These are phyloP conservation scores for Thripadectes ignobilis DNA, from an alignment of 2,797 vertebrate genomes.

Conservation along the genomic window DNA sequence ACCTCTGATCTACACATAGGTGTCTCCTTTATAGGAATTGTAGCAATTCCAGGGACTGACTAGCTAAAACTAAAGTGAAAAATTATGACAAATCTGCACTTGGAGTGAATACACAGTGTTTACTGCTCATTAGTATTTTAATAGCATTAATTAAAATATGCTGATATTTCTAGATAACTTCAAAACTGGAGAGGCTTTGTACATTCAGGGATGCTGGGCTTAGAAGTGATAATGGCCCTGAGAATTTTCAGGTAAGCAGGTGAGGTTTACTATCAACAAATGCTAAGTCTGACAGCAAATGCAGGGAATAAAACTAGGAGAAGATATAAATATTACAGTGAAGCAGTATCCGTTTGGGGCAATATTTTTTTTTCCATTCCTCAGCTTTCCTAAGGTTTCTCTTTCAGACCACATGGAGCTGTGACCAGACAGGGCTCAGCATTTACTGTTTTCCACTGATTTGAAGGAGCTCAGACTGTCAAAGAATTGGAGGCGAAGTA, in stretches of 20 bases:
- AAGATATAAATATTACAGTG: neutral
- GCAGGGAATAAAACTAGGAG: neutral
- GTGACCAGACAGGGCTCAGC: neutral
- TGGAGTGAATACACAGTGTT: neutral
- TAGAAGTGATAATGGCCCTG: neutral
- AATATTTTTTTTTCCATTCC: neutral
- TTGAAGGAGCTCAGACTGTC: neutral
- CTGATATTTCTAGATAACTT: neutral
- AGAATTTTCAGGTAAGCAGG: neutral
- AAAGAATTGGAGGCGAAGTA: neutral
- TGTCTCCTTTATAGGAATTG: neutral
- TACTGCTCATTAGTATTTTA: neutral
- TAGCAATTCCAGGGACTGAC: neutral
- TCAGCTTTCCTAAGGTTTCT: neutral
- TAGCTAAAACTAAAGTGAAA: neutral
- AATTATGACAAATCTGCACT: neutral
- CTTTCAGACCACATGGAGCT: neutral
- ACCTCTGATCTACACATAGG: neutral
- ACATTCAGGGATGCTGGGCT: neutral
- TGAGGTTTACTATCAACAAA: neutral
- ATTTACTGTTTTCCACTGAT: neutral
- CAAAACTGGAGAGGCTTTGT: neutral
- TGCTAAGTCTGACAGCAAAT: neutral
- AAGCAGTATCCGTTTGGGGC: neutral
- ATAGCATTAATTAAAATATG: neutral